These are phyloP conservation scores for rabbit (Oryctolagus cuniculus) DNA, from an alignment of 2,113 vertebrate species.

Conservation along the genomic window DNA sequence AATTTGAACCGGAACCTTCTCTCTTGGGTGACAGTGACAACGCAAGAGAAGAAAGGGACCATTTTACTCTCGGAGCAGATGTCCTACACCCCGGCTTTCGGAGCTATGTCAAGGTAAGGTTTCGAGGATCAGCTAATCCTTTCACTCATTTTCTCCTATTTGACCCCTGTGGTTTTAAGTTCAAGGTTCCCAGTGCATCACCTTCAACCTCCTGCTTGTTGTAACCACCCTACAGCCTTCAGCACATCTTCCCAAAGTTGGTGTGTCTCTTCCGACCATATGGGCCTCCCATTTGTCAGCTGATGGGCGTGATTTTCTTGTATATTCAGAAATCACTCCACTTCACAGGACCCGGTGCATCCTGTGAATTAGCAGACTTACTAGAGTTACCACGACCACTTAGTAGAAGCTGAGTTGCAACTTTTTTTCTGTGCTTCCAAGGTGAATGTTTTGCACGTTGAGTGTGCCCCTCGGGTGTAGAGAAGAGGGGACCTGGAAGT, in stretches of 20 bases:
- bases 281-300: background rate
- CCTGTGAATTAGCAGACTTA: background rate
- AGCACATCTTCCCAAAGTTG: background rate
- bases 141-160: background rate
- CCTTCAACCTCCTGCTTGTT: background rate
- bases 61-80: constrained; percentile 86
- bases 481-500: background rate
- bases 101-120: constrained; percentile 93
- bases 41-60: constrained; percentile 88
- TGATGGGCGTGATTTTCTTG: background rate
- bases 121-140: background rate
- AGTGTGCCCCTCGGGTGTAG: background rate
- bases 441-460: background rate
- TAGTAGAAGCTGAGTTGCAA: background rate
- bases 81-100: constrained; percentile 90
- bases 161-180: constrained; percentile 25
- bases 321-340: background rate
- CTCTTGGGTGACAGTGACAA: constrained; percentile 85
- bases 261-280: accelerated
- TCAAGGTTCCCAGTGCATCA: background rate
- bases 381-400: background rate
- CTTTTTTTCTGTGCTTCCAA: background rate
- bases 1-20: constrained; percentile 79
- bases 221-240: background rate
- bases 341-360: background rate